phyloP scores from a whole-genome alignment of 2,888 invertebrate species.

The Biston stratarius region DNA sequence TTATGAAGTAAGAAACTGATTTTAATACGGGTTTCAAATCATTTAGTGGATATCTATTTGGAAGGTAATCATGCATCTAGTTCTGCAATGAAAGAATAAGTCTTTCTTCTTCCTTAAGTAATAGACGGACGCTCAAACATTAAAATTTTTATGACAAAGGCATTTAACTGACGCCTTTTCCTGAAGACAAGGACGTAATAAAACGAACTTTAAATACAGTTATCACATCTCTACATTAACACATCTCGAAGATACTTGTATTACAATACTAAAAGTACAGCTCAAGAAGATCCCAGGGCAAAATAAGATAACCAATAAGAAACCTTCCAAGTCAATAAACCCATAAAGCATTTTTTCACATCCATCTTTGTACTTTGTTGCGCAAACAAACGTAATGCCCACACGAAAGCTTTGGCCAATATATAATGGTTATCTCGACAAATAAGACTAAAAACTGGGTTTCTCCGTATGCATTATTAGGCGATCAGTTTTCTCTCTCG shows the following conservation, averaged over 20 bases:
- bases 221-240: background rate
- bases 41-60: no score
- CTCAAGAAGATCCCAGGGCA: background rate
- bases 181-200: no score
- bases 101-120: no score
- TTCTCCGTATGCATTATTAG: slow-evolving; percentile 28
- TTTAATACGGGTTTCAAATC: no score
- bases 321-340: slow-evolving; percentile 19
- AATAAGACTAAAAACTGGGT: slow-evolving; percentile 35
- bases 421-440: slow-evolving; percentile 16
- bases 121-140: no score
- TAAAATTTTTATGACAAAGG: no score
- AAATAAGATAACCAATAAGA: background rate
- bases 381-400: slow-evolving; percentile 14
- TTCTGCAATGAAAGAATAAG: no score
- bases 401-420: slow-evolving; percentile 30
- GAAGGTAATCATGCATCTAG: no score
- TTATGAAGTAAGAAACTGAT: no score
- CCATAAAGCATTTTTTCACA: slow-evolving; percentile 10
- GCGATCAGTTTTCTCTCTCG: slow-evolving; percentile 37
- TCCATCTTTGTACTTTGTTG: slow-evolving; percentile 17
- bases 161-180: no score
- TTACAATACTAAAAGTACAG: background rate
- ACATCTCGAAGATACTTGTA: background rate
- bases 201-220: no score